A percentile compares a stretch with the other conserved stretches of the same genome.
Evolutionary conservation across 1,140 invertebrate genomes (phyloP).

Genomic region (Protaetia brevitarsis): DNA sequence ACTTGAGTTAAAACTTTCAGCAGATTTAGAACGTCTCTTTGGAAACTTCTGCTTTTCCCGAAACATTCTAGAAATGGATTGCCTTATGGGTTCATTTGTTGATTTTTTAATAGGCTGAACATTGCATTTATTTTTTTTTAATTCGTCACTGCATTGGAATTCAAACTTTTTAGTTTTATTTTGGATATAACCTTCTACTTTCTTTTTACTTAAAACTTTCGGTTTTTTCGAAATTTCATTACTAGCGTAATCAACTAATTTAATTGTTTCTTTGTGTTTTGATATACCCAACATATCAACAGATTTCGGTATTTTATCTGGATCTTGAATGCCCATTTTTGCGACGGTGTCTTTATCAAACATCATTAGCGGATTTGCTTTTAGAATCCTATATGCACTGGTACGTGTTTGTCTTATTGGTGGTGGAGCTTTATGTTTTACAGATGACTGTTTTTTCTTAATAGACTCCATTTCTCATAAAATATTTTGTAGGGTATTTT

Average conservation of each 20-base stretch:
- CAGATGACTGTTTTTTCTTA: neutral
- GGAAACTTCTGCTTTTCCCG: neutral
- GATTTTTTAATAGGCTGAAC: too few relatives aligned
- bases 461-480: neutral
- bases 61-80: neutral
- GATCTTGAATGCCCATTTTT: neutral
- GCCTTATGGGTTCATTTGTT: neutral
- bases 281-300: neutral
- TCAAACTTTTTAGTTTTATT: neutral
- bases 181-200: too few relatives aligned
- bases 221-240: neutral
- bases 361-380: conserved; percentile 17
- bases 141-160: neutral
- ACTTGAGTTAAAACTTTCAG: neutral
- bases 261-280: neutral
- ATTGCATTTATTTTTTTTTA: too few relatives aligned
- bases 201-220: neutral
- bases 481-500: too few relatives aligned
- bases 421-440: neutral
- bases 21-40: neutral
- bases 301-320: neutral
- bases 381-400: conserved; percentile 2
- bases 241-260: neutral
- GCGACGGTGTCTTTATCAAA: neutral
- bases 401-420: conserved; percentile 13